A percentile compares a stretch with the other conserved stretches of the same genome.
Conservation (phyloP, 1,140 invertebrate genomes). For the Lordiphosa mommai region DNA sequence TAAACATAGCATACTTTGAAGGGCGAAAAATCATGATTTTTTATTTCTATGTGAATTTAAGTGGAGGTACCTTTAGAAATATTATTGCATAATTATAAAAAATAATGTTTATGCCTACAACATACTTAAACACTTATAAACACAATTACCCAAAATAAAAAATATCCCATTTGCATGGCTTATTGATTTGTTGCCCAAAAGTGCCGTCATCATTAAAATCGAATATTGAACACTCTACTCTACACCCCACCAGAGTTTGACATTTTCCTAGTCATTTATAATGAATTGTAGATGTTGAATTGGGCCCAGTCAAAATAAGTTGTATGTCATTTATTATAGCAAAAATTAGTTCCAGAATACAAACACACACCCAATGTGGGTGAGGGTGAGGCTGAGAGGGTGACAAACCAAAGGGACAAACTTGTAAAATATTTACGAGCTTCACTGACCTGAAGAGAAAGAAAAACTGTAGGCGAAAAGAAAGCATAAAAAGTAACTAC, state of each 20-base stretch:
- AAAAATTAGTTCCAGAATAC: conserved; percentile 54
- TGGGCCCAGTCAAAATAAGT: conserved; percentile 27
- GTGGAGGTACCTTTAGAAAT: no score
- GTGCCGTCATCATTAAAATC: conserved; percentile 17
- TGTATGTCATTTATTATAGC: conserved; percentile 59
- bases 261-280: conserved; percentile 73
- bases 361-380: not conserved
- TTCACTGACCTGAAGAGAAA: conserved; percentile 38
- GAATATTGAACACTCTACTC: conserved; percentile 22
- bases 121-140: no score
- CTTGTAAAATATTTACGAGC: conserved; percentile 77
- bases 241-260: conserved; percentile 46
- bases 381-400: not conserved
- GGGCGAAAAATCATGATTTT: no score
- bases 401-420: conserved; percentile 18
- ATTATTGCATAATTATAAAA: no score
- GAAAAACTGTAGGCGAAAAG: conserved; percentile 42
- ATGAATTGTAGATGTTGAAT: conserved; percentile 69
- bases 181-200: not conserved
- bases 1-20: no score
- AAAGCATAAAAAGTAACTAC: conserved; percentile 72
- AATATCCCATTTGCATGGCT: no score
- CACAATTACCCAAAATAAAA: no score
- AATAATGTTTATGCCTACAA: no score
- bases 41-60: no score